Evolutionary conservation across 2,888 invertebrate genomes (phyloP).

Genomic region (Phyllotreta striolata): DNA sequence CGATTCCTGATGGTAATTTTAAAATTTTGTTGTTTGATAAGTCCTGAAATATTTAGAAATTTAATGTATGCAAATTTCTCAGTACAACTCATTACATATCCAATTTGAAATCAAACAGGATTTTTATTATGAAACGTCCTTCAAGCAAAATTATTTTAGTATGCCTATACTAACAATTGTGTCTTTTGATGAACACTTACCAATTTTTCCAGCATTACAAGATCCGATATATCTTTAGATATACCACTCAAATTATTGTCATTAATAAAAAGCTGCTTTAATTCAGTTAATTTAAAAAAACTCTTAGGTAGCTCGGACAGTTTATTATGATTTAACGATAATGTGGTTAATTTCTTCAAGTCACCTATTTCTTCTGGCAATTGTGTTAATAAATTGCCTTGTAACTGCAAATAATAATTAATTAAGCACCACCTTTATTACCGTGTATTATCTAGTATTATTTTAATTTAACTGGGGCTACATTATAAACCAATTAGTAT

Average conservation of each 20-base stretch:
- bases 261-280: conserved; percentile 77
- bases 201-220: conserved; percentile 79
- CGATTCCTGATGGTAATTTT: conserved; percentile 80
- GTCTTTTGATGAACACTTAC: conserved; percentile 60
- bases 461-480: no score
- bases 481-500: no score
- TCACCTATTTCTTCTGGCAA: conserved; percentile 79
- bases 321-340: conserved; percentile 77
- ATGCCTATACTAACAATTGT: conserved; percentile 5
- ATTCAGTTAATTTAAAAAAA: conserved; percentile 74
- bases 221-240: conserved; percentile 76
- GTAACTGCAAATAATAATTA: conserved; percentile 67
- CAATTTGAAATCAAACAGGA: neutral
- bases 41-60: conserved; percentile 68
- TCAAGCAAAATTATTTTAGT: conserved; percentile 6
- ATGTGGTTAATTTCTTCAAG: conserved; percentile 71
- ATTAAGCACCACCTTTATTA: conserved; percentile 19
- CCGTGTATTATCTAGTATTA: conserved; percentile 6
- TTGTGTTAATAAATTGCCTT: conserved; percentile 79
- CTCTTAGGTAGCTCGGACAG: conserved; percentile 68
- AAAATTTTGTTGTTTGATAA: conserved; percentile 79
- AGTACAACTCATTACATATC: neutral
- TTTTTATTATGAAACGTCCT: neutral
- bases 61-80: conserved; percentile 1
- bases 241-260: conserved; percentile 75